Base-by-base conservation (phyloP, 2,888 invertebrate genomes). In the Harpagoxenus sublaevis region DNA sequence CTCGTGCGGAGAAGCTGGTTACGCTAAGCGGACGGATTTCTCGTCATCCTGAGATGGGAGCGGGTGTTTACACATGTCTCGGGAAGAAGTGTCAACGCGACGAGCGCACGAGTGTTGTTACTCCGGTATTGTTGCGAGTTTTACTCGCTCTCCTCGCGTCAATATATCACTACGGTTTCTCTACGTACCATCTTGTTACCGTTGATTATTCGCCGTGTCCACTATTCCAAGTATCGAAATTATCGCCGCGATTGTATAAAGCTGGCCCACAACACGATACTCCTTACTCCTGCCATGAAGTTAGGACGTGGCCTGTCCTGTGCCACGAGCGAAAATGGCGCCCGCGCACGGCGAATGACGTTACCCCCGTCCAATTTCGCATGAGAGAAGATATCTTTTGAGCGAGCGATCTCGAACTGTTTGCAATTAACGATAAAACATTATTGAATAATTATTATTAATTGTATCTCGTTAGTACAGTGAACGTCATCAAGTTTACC, bases 281-380 rank as follows among this genome's bases (percentile, higher is more conserved):
- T 89, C 89, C 92, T 89, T 81, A 88, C 89, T 89, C 90, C 92
- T 89, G 91, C 92, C 90, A 92, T 93, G 89, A 93, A 93, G 92
- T 93, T 92, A 89, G 87, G 93, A 93, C 93, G 93, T 93, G 93
- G 93, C 93, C 90, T 86, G 82, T 89, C 93, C 90, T 86, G 82
- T 89, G 86, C 85, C 75, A 57, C 42, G 62, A 66, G 31, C 18
- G 82, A 89, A 90, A 87, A 88, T 87, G 87, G 91, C 89, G 89
- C 60, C 87, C 39, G 35, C 39, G 28, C 65, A 70, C 70, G 73
- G 45, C 78, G 51, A 65, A 15, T 51, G 55, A 84, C 28, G 42
- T 51, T 66, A 23, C 15, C 39, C 15, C 39, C 48, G 3, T 31
- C 35, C 45, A 53, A 60, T n/a, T 63, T 5, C 4, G 8, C 3